These are phyloP conservation scores for Lamellibrachia columna DNA, from an alignment of 2,888 invertebrate species.

Conservation along the genomic window DNA sequence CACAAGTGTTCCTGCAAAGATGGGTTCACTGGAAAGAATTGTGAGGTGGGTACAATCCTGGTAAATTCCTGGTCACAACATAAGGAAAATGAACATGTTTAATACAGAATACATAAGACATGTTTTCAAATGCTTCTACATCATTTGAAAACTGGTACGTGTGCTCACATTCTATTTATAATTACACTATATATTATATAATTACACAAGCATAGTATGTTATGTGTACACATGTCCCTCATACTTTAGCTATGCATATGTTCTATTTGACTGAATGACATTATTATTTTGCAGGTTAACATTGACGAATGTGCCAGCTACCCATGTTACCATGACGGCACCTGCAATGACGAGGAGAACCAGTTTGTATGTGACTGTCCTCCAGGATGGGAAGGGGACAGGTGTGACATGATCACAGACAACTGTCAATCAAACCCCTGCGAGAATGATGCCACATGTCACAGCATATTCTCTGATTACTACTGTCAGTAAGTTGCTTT, in stretches of 20 bases:
- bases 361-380: constrained; percentile 43
- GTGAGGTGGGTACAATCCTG: constrained; percentile 6
- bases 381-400: constrained; percentile 45
- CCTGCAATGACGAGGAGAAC: constrained; percentile 66
- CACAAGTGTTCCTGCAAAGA: constrained; percentile 20
- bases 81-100: too few species aligned
- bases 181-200: not conserved
- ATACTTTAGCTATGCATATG: not conserved
- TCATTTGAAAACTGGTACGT: not conserved
- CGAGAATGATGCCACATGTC: constrained; percentile 37
- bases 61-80: not conserved
- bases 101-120: not conserved
- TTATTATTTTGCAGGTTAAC: constrained; percentile 67
- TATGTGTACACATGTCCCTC: not conserved
- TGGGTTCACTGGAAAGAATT: not conserved
- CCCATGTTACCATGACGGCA: constrained; percentile 92
- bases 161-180: not conserved
- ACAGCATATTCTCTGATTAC: constrained; percentile 46
- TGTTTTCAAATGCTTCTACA: not conserved
- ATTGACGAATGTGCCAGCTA: constrained; percentile 91
- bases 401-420: constrained; percentile 42
- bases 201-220: not conserved
- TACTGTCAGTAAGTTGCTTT: constrained; percentile 40
- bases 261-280: not conserved
- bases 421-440: constrained; percentile 39